Evolutionary conservation across 2,888 invertebrate genomes (phyloP).

Genomic region (Smittia aterrima): DNA sequence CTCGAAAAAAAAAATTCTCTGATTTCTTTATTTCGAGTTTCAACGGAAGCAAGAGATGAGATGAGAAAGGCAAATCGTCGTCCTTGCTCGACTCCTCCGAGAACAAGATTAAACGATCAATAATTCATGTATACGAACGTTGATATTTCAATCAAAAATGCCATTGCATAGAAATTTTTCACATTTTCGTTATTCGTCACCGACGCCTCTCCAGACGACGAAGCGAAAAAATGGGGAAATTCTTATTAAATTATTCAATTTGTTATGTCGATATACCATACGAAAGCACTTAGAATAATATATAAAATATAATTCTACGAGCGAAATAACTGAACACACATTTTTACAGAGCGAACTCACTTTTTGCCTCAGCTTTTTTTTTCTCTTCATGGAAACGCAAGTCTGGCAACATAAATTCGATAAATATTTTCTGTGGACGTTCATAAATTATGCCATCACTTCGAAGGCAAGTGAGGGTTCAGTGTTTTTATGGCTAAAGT

Average conservation of each 20-base stretch:
- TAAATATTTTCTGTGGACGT: background rate
- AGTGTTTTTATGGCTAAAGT: too few relatives aligned
- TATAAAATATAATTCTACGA: constrained; percentile 16
- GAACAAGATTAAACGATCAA: constrained; percentile 32
- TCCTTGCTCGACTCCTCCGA: background rate
- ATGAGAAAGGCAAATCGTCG: background rate
- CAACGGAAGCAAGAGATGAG: background rate
- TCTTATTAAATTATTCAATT: constrained; percentile 27
- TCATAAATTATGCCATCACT: background rate
- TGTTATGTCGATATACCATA: constrained; percentile 23
- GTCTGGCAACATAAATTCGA: constrained; percentile 17
- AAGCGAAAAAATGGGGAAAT: background rate
- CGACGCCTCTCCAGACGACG: background rate
- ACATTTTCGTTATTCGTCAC: background rate
- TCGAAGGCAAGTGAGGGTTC: too few relatives aligned
- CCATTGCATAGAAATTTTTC: constrained; percentile 8
- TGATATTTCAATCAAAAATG: constrained; percentile 40
- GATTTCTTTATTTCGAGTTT: background rate
- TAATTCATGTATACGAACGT: constrained; percentile 27
- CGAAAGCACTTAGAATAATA: constrained; percentile 18
- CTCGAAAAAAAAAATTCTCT: background rate
- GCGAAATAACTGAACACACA: background rate
- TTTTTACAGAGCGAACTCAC: background rate
- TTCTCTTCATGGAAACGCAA: background rate
- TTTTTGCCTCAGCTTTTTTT: background rate